Percentiles rank a stretch among this genome's conserved stretches.
Evolutionary conservation across 1,140 invertebrate genomes (phyloP).

Genomic region (Coelopa frigida): DNA sequence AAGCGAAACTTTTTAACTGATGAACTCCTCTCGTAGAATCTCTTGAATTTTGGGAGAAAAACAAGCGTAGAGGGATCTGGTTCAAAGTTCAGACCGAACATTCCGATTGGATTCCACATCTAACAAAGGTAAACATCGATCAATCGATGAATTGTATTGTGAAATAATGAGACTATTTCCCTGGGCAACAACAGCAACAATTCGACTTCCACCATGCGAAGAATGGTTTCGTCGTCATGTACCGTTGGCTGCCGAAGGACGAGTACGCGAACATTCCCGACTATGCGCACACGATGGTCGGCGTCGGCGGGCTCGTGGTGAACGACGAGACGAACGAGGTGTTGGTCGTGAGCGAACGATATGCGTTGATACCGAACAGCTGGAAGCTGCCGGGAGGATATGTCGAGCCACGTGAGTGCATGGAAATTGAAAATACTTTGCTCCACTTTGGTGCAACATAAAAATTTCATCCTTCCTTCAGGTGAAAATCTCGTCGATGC

Average conservation of each 20-base stretch:
- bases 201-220: slow-evolving; percentile 85
- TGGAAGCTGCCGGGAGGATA: slow-evolving; percentile 93
- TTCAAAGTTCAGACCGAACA: slow-evolving; percentile 66
- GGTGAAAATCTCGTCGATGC: slow-evolving; percentile 75
- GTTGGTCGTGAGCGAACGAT: slow-evolving; percentile 72
- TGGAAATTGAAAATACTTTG: too few relatives aligned
- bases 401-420: slow-evolving; percentile 67
- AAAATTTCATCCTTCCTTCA: slow-evolving; percentile 43
- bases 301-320: slow-evolving; percentile 79
- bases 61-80: slow-evolving; percentile 70
- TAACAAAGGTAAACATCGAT: slow-evolving; percentile 55
- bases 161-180: neutral
- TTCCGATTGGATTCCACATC: slow-evolving; percentile 66
- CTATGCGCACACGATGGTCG: slow-evolving; percentile 78
- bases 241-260: slow-evolving; percentile 65
- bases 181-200: neutral
- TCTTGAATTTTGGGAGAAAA: slow-evolving; percentile 58
- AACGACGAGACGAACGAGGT: slow-evolving; percentile 71
- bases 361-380: slow-evolving; percentile 51
- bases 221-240: slow-evolving; percentile 66
- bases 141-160: slow-evolving; percentile 10
- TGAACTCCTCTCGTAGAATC: slow-evolving; percentile 54
- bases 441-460: too few relatives aligned
- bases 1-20: slow-evolving; percentile 13
- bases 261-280: slow-evolving; percentile 64